These are phyloP conservation scores for Dryocosmus kuriphilus DNA, from an alignment of 2,888 invertebrate genomes.

Conservation along the genomic window DNA sequence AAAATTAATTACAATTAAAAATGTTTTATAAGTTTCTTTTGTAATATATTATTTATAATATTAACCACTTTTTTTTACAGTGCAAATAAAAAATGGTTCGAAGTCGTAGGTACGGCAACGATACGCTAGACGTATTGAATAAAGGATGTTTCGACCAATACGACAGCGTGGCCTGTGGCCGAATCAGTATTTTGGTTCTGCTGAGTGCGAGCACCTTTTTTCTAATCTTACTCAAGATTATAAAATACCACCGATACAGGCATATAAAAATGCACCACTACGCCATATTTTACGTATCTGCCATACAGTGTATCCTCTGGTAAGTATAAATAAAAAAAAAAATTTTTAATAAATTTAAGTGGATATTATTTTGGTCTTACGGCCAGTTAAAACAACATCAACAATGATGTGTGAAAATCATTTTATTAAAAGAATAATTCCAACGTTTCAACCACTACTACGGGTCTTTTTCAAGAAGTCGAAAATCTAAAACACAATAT, in stretches of 20 bases:
- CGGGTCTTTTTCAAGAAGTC: too few relatives aligned
- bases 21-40: too few relatives aligned
- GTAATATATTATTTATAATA: too few relatives aligned
- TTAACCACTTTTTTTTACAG: too few relatives aligned
- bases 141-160: slow-evolving; percentile 77
- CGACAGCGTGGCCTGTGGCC: slow-evolving; percentile 77
- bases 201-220: slow-evolving; percentile 76
- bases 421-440: too few relatives aligned
- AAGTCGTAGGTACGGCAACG: slow-evolving; percentile 72
- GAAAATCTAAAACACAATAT: too few relatives aligned
- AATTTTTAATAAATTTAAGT: too few relatives aligned
- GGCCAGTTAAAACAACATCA: too few relatives aligned
- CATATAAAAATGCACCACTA: slow-evolving; percentile 79
- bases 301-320: slow-evolving; percentile 78
- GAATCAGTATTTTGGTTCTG: slow-evolving; percentile 76
- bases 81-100: slow-evolving; percentile 59
- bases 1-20: too few relatives aligned
- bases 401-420: too few relatives aligned
- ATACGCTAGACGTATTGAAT: slow-evolving; percentile 76
- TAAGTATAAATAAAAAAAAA: slow-evolving; percentile 63
- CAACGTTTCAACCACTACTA: too few relatives aligned
- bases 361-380: too few relatives aligned
- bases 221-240: slow-evolving; percentile 72
- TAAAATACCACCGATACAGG: slow-evolving; percentile 76
- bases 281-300: slow-evolving; percentile 78